Evolutionary conservation across 1,140 invertebrate genomes (phyloP).

Genomic region (Drosophila takahashii): DNA sequence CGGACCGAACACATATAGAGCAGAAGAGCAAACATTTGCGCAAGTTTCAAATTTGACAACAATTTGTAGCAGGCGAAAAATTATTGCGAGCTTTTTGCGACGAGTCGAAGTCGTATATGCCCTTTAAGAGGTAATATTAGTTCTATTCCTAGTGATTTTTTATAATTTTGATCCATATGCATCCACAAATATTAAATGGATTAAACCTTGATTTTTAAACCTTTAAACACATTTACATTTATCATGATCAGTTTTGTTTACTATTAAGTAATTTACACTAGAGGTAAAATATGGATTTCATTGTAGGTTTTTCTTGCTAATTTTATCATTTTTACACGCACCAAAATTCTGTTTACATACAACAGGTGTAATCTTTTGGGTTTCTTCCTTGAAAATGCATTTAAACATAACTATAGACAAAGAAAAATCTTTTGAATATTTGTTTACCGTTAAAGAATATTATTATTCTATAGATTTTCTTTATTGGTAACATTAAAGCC

Average conservation of each 20-base stretch:
- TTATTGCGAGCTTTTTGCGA: neutral
- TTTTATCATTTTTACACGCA: neutral
- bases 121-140: neutral
- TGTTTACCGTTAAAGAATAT: neutral
- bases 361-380: neutral
- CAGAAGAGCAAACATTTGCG: conserved; percentile 51
- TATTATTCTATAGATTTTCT: neutral
- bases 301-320: neutral
- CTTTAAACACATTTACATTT: no score
- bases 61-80: conserved; percentile 46
- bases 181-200: no score
- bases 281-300: neutral
- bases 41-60: conserved; percentile 65
- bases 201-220: neutral
- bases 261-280: no score
- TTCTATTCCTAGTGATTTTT: neutral
- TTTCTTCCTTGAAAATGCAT: neutral
- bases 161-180: no score
- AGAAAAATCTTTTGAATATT: no score
- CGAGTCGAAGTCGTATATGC: conserved; percentile 16
- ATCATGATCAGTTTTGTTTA: no score
- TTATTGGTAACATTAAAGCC: neutral
- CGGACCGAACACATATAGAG: conserved; percentile 16
- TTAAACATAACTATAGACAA: neutral
- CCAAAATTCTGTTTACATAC: neutral